Base-by-base conservation (phyloP, 2,888 invertebrate species). In the Osedax fenrisi region DNA sequence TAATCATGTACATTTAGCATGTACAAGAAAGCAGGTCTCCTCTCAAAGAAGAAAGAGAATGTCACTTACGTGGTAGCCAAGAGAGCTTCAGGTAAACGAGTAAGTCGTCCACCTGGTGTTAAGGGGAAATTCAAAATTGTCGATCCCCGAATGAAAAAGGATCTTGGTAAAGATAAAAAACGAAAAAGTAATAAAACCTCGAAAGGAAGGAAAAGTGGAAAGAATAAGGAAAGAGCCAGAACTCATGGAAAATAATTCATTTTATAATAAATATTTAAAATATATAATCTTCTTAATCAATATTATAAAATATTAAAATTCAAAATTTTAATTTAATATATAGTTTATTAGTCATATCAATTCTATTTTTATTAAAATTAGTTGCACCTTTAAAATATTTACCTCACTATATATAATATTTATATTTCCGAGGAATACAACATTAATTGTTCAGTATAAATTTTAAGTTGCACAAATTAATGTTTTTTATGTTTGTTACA, bases 91-190 rank as follows among this genome's bases (percentile, higher is more conserved):
- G 84, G 90, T 0, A 92, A 91, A 81, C 87, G 89, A 73, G 89
- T 90, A 76, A 87, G 88, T 72, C 87, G 94, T 78, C 95, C 95
- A 3, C 85, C 89, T 0, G 94, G 94, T 62, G 90, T 94, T 24
- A 92, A 92, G 85, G 96, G 96, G 3, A 90, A 88, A 27, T 96
- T 91, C 85, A 92, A 90, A 84, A 90, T 95, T n/a, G 97, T 97
- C 2, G 97, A 97, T 88, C 89, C 91, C 0, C 87, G 97, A 79
- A 90, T 95, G 90, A 97, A 96, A 86, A 96, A 96, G 85, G 97
- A 97, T 41, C 41, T 41, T 41, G 41, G 41, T 17, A 41, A 41
- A 41, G 41, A 41, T 41, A 41, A 41, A 41, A 41, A 10, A 17
- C 5, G 41, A 41, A 41, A 41, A 17, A 41, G 17, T 41, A 41